These are phyloP conservation scores for Felis catus DNA, from an alignment of 2,113 vertebrate genomes.

Conservation along the genomic window F.catus_Fca126_mat1.0 CM031424.1:43545501-43546000, in stretches of 20 bases:
- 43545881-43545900: not conserved
- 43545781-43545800: not conserved
- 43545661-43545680: slow-evolving; percentile 38
- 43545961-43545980: not conserved
- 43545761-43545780: not conserved
- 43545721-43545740: not conserved
- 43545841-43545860: not conserved
- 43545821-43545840: not conserved
- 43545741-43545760: not conserved
- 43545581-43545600: no score
- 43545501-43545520: no score
- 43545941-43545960: not conserved
- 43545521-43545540: no score
- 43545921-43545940: not conserved
- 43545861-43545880: not conserved
- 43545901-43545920: not conserved
- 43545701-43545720: not conserved
- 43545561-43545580: no score
- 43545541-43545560: no score
- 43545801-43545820: slow-evolving; percentile 55
- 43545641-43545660: not conserved
- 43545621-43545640: no score
- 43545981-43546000: not conserved
- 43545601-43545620: no score
- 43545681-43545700: slow-evolving; percentile 23